phyloP scores from a whole-genome alignment of 1,140 invertebrate genomes.

The Aphaenogaster rudis region DNA sequence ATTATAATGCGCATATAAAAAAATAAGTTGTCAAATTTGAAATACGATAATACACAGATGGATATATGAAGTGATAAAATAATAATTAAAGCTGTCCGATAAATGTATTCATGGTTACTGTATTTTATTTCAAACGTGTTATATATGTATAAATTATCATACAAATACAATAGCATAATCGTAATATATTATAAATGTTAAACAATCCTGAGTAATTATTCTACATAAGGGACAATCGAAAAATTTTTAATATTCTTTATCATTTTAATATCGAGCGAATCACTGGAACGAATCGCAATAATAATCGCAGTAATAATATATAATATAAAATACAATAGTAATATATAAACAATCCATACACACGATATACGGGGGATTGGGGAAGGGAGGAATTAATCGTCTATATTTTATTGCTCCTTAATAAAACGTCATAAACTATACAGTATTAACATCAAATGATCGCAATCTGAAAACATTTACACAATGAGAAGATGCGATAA shows the following conservation, averaged over 20 bases:
- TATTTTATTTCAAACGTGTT: slow-evolving; percentile 85
- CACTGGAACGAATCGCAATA: slow-evolving; percentile 79
- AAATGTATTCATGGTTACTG: slow-evolving; percentile 80
- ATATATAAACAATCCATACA: slow-evolving; percentile 83
- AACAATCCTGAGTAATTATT: slow-evolving; percentile 86
- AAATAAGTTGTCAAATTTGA: not conserved
- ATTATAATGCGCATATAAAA: no score
- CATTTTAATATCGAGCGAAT: slow-evolving; percentile 47
- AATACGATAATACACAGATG: not conserved
- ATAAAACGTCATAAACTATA: slow-evolving; percentile 85
- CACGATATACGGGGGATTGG: slow-evolving; percentile 49
- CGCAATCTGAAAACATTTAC: slow-evolving; percentile 79
- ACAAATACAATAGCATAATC: slow-evolving; percentile 84
- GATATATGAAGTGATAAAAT: not conserved
- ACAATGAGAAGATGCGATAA: slow-evolving; percentile 76
- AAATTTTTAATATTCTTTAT: slow-evolving; percentile 75
- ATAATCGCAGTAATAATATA: slow-evolving; percentile 63
- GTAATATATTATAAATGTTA: slow-evolving; percentile 86
- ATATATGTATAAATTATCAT: slow-evolving; percentile 83
- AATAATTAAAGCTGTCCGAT: not conserved
- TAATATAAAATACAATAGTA: slow-evolving; percentile 83
- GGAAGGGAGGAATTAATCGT: slow-evolving; percentile 79
- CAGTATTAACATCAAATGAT: slow-evolving; percentile 84
- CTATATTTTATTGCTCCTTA: slow-evolving; percentile 77
- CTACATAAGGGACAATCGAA: slow-evolving; percentile 83